Base-by-base conservation (phyloP, 2,888 invertebrate genomes). In the Druceiella hillmani region DNA sequence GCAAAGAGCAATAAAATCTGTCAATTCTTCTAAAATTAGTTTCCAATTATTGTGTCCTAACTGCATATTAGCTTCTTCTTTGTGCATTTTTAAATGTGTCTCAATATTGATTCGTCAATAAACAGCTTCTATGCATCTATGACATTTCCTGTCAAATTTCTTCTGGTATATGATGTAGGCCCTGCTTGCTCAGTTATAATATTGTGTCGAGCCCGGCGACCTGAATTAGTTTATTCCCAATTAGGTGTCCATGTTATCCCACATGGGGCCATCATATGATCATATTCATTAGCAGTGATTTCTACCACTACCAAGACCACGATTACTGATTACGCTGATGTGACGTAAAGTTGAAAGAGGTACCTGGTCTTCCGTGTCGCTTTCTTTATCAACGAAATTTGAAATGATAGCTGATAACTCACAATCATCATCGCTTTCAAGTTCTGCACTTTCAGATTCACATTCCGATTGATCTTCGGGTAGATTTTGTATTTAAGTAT, bases 171-270 rank as follows among this genome's bases (percentile, higher is more conserved):
- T n/a, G 12, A 6, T 6, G 29, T 9, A 5, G 31, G 31, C 4
- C 31, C 31, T 31, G 31, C 16, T 7, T 9, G 4, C 11, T 31
- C 32, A 9, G 22, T 10, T 20, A 32, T 16, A 11, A 32, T 32
- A 32, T 32, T 32, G 10, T 32, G 32, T 32, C 13, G 32, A 13
- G 17, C 22, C 11, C 32, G 32, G 24, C 32, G 32, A 20, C 32
- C 12, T 9, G 12, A 17, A 17, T 30, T 16, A 6, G 7, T 30
- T 30, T 16, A 30, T 30, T 13, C 30, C 10, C 12, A 17, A 12
- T 31, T 17, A 31, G 31, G 17, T 9, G 5, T 16, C 31, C 6
- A 31, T 16, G 15, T 31, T 10, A 22, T 31, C 13, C 17, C 31
- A 15, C 22, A 17, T 5, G 31, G 12, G 9, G 31, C 30, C n/a